phyloP scores from a whole-genome alignment of 2,797 vertebrate genomes.

The Sebastes itinus region DNA sequence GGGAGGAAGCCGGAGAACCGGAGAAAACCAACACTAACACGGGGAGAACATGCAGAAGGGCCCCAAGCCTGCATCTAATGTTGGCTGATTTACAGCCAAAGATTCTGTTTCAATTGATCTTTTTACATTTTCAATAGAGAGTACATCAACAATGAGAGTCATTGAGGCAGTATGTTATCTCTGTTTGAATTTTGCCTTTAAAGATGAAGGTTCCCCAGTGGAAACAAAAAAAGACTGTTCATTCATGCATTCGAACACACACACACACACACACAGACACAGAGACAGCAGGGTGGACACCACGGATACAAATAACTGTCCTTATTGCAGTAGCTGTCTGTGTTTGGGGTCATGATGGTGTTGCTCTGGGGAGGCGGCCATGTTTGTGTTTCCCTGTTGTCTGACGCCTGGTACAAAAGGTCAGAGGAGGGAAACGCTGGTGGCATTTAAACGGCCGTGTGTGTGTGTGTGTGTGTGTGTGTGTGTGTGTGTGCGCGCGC shows the following conservation, averaged over 20 bases:
- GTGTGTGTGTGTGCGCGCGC: not conserved
- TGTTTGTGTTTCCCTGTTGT: conserved; percentile 66
- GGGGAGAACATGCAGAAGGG: too few species aligned
- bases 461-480: conserved; percentile 2
- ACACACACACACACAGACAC: not conserved
- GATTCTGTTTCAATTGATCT: not conserved
- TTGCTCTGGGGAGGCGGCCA: conserved; percentile 59
- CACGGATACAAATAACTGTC: not conserved
- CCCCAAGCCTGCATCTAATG: not conserved
- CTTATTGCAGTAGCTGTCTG: conserved; percentile 31
- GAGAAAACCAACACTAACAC: too few species aligned
- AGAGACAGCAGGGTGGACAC: not conserved
- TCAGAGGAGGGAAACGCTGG: conserved; percentile 63
- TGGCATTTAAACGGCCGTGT: conserved; percentile 51
- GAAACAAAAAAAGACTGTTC: not conserved
- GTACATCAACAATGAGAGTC: not conserved
- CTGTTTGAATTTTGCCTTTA: not conserved
- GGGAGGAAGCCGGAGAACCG: too few species aligned
- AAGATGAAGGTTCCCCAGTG: not conserved
- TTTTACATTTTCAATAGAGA: not conserved
- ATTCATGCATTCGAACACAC: not conserved
- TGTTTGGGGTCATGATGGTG: conserved; percentile 41
- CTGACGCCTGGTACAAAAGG: conserved; percentile 68
- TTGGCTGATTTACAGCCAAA: not conserved
- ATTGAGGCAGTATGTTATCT: not conserved